Conservation (phyloP, 2,888 invertebrate species). For the Drosophila neutralis region DNA sequence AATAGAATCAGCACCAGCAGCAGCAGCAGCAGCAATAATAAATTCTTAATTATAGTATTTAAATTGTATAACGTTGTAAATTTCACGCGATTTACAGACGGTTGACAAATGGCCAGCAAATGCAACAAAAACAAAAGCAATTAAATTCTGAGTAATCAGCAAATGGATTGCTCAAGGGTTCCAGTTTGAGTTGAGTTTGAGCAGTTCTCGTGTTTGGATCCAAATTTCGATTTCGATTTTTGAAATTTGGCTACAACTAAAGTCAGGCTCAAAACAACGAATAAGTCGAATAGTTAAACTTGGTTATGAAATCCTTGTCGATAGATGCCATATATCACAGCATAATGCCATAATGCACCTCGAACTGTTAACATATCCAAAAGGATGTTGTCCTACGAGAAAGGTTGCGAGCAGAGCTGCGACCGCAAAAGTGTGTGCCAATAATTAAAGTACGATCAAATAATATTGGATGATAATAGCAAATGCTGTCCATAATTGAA, state of each 20-base stretch:
- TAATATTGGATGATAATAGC: not conserved
- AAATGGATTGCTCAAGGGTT: conserved; percentile 10
- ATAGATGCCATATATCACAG: not conserved
- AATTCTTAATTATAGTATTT: conserved; percentile 60
- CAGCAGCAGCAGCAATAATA: conserved; percentile 34
- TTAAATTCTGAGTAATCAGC: conserved; percentile 23
- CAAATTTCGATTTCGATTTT: not conserved
- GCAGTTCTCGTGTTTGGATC: not conserved
- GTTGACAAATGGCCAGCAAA: conserved; percentile 52
- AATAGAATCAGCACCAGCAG: conserved; percentile 33
- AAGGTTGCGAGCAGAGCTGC: not conserved
- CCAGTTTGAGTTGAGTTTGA: not conserved
- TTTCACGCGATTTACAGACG: conserved; percentile 57
- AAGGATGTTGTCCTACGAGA: not conserved
- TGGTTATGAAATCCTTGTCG: not conserved
- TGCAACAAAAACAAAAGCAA: conserved; percentile 22
- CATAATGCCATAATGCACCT: not conserved
- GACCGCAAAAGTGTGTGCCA: not conserved
- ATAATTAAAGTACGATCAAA: not conserved
- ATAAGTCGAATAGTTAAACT: not conserved
- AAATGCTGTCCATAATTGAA: not conserved
- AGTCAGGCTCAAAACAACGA: not conserved
- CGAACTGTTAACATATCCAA: not conserved
- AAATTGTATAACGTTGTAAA: conserved; percentile 64
- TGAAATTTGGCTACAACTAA: not conserved